Base-by-base conservation (phyloP, 2,113 vertebrate genomes). In the Nothoprocta perdicaria region DNA sequence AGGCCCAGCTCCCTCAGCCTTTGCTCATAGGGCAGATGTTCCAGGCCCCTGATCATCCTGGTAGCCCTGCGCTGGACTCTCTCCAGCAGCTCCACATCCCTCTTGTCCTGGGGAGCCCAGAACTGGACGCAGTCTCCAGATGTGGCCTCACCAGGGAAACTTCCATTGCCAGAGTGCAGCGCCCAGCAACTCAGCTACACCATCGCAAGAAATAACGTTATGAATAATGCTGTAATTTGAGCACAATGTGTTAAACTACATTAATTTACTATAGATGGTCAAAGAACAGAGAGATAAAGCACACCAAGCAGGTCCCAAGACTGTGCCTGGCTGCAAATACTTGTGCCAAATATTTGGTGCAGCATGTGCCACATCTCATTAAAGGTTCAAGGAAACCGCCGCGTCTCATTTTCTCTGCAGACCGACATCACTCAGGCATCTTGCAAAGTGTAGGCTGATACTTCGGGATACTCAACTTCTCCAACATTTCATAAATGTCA, bases 321-420 rank as follows among this genome's bases (percentile, higher is more conserved):
- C 35, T n/a, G 5, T 10, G 13, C 80, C 86, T 62, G 71, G 48
- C 48, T 80, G 48, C 48, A 48, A 48, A 22, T 48, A 48, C 22
- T 48, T 48, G 48, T 48, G 22, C 21, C 48, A 84, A 79, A 53
- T 84, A 27, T 46, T 77, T 61, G 55, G 7, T 48, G 46, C 22
- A 81, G 24, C 26, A 22, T 43, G 10, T 67, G 45, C 21, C n/a
- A 15, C 13, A 15, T 80, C 66, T 79, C 26, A 61, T 66, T 72
- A 73, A 50, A 74, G 14, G 33, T 78, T 82, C 91, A 75, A 95
- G 80, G 57, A 88, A 91, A 88, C 27, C 66, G 60, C 89, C 3
- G 4, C 9, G 89, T 93, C 84, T 57, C 4, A 6, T 94, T 93
- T 96, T 95, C 43, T 89, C 68, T 62, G 12, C 75, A 88, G 60